Conservation (phyloP, 2,888 invertebrate genomes). For the Agrotis exclamationis region DNA sequence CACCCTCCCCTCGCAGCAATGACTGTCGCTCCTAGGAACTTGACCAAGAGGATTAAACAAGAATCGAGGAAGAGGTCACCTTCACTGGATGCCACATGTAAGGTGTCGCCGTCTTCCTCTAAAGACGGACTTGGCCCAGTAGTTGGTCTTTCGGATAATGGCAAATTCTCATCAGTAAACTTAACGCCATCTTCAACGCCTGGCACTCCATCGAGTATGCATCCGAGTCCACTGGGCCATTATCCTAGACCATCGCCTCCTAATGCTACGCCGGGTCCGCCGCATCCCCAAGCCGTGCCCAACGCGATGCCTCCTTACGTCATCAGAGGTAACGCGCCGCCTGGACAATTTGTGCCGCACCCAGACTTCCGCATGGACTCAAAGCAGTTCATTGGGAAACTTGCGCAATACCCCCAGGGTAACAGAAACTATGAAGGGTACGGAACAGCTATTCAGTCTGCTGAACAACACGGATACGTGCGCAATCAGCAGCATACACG, state of each 20-base stretch:
- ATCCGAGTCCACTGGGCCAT: constrained; percentile 92
- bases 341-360: constrained; percentile 88
- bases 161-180: constrained; percentile 92
- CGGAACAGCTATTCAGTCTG: constrained; percentile 77
- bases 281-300: constrained; percentile 91
- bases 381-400: constrained; percentile 87
- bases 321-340: constrained; percentile 89
- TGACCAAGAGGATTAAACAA: constrained; percentile 90
- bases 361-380: constrained; percentile 90
- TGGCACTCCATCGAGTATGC: constrained; percentile 92
- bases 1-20: constrained; percentile 92
- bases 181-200: constrained; percentile 92
- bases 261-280: constrained; percentile 92
- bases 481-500: constrained; percentile 84
- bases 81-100: constrained; percentile 86
- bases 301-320: constrained; percentile 92
- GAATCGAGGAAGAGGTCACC: constrained; percentile 92
- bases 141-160: constrained; percentile 88
- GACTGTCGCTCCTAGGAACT: constrained; percentile 88
- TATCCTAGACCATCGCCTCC: constrained; percentile 94
- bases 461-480: constrained; percentile 87
- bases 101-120: constrained; percentile 90
- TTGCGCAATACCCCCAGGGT: constrained; percentile 86
- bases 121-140: constrained; percentile 88
- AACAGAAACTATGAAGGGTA: constrained; percentile 85